Conservation (phyloP, 2,888 invertebrate species). For the Ectemnius cavifrons region DNA sequence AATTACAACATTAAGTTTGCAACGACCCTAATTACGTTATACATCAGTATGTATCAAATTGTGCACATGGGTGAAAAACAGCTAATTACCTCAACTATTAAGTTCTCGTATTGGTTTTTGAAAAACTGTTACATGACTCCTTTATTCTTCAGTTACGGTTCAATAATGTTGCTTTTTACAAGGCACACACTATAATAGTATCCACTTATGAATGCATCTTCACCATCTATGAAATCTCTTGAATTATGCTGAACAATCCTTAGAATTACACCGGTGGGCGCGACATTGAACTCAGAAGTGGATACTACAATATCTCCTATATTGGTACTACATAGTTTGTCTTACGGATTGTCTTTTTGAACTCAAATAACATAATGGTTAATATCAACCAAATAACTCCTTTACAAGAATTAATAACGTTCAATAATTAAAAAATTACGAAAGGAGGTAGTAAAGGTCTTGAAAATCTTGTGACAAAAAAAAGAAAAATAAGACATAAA, state of each 20-base stretch:
- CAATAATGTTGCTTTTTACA: conserved; percentile 42
- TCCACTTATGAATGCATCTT: too few relatives aligned
- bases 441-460: conserved; percentile 27
- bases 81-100: too few relatives aligned
- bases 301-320: not conserved
- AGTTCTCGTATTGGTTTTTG: too few relatives aligned
- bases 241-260: too few relatives aligned
- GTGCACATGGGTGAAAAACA: conserved; percentile 24
- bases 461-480: conserved; percentile 6
- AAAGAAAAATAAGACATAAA: conserved; percentile 12
- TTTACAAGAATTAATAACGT: too few relatives aligned
- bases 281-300: not conserved
- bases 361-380: too few relatives aligned
- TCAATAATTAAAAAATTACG: too few relatives aligned
- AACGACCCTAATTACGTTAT: too few relatives aligned
- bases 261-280: too few relatives aligned
- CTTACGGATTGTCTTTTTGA: not conserved
- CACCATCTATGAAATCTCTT: too few relatives aligned
- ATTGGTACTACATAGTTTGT: not conserved
- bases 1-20: conserved; percentile 17
- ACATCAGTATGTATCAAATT: conserved; percentile 5
- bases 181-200: conserved; percentile 36
- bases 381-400: too few relatives aligned
- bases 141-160: conserved; percentile 8
- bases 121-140: conserved; percentile 4